Conservation (phyloP, 2,113 vertebrate genomes). For the Panthera uncia region DNA sequence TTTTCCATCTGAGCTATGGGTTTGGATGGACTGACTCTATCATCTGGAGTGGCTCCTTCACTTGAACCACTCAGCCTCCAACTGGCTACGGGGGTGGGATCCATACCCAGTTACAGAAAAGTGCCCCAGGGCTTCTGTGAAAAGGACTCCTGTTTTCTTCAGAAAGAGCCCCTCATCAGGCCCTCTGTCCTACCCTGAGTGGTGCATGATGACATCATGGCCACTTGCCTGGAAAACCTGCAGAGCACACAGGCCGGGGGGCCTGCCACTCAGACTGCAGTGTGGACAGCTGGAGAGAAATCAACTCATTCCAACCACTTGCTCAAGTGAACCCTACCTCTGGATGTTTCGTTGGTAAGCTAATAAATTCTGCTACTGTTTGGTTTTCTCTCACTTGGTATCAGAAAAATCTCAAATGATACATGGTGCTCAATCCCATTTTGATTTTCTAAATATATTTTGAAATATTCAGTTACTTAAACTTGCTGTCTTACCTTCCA, state of each 20-base stretch:
- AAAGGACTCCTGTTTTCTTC: background rate
- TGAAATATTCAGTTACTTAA: background rate
- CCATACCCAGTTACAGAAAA: no score
- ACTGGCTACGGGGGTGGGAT: background rate
- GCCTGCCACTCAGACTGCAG: background rate
- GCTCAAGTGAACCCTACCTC: background rate
- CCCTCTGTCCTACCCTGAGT: background rate
- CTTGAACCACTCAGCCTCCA: background rate
- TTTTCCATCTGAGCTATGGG: no score
- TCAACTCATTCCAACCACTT: background rate
- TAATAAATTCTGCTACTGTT: background rate
- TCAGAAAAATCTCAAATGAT: background rate
- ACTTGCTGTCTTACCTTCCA: background rate
- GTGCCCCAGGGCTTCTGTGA: background rate
- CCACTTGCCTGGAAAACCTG: background rate
- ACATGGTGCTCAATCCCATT: background rate
- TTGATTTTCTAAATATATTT: background rate
- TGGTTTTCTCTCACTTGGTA: background rate
- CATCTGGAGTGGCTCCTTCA: no score
- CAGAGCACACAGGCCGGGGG: accelerated
- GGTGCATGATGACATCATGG: accelerated
- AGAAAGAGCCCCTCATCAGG: background rate
- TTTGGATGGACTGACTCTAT: background rate
- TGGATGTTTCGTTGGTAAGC: no score
- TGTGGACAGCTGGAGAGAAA: background rate